Conservation (phyloP, 2,888 invertebrate genomes). For the Ferrisia virgata region DNA sequence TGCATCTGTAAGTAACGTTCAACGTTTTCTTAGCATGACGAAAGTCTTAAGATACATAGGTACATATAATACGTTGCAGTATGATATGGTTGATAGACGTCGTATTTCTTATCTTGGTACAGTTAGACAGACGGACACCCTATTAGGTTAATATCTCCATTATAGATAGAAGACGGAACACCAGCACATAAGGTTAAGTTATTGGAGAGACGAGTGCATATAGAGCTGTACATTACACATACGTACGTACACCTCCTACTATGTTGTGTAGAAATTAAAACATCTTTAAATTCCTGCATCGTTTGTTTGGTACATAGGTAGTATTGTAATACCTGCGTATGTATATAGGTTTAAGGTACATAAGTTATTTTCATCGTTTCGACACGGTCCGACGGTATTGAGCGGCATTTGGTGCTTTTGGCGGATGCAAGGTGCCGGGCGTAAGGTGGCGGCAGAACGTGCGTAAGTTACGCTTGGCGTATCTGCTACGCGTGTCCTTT, state of each 20-base stretch:
- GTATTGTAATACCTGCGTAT: no score
- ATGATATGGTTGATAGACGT: not conserved
- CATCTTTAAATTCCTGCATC: slow-evolving; percentile 31
- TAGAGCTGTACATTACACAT: not conserved
- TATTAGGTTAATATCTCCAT: slow-evolving; percentile 5
- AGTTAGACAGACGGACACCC: not conserved
- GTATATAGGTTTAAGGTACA: no score
- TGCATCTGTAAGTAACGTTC: not conserved
- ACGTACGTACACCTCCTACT: no score
- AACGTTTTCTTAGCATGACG: slow-evolving; percentile 19
- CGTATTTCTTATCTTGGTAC: not conserved
- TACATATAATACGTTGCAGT: not conserved
- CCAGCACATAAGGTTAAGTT: not conserved
- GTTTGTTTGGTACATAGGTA: not conserved
- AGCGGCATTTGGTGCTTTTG: slow-evolving; percentile 33
- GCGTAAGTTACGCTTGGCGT: slow-evolving; percentile 40
- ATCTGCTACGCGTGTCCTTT: slow-evolving; percentile 22
- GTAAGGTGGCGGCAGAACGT: slow-evolving; percentile 38
- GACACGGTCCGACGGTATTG: slow-evolving; percentile 34
- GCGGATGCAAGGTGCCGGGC: slow-evolving; percentile 44
- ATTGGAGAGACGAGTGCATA: not conserved
- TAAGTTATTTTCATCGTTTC: slow-evolving; percentile 38
- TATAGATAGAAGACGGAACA: no score
- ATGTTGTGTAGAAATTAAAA: slow-evolving; percentile 19
- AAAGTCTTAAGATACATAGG: not conserved